Evolutionary conservation across 2,888 invertebrate genomes (phyloP).

Genomic region (Nycteola revayana): DNA sequence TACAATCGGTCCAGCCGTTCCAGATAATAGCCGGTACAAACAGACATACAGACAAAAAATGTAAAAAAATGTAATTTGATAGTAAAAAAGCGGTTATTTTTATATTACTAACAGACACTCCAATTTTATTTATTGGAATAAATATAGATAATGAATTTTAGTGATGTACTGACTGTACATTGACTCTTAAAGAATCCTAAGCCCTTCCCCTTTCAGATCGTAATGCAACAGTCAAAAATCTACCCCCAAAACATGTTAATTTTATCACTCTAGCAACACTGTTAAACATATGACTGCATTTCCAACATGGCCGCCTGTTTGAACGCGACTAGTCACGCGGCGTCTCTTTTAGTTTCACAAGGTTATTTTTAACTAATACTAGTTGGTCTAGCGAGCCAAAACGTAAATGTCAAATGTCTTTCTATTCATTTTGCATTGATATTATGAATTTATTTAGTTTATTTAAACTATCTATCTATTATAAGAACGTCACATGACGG

Average conservation of each 20-base stretch:
- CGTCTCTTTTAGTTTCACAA: constrained; percentile 21
- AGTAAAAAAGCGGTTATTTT: too few relatives aligned
- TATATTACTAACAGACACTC: too few relatives aligned
- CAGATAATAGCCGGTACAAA: too few relatives aligned
- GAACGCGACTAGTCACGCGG: constrained; percentile 36
- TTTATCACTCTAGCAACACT: not conserved
- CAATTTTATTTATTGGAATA: too few relatives aligned
- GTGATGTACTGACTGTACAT: too few relatives aligned
- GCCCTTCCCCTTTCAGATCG: too few relatives aligned
- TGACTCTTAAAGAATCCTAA: too few relatives aligned
- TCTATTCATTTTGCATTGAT: constrained; percentile 34
- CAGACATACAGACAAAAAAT: too few relatives aligned
- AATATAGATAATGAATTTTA: too few relatives aligned
- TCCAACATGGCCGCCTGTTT: constrained; percentile 22
- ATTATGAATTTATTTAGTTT: constrained; percentile 20
- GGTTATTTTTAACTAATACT: constrained; percentile 39
- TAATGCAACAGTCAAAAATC: not conserved
- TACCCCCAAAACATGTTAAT: not conserved
- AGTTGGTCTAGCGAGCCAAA: constrained; percentile 37
- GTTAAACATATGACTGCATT: constrained; percentile 2
- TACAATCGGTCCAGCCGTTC: too few relatives aligned
- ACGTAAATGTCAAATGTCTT: constrained; percentile 33
- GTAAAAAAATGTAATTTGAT: too few relatives aligned
- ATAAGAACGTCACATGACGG: constrained; percentile 14
- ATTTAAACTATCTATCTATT: constrained; percentile 20